Conservation (phyloP, 2,797 vertebrate species). For the Diglossa cyanea region DNA sequence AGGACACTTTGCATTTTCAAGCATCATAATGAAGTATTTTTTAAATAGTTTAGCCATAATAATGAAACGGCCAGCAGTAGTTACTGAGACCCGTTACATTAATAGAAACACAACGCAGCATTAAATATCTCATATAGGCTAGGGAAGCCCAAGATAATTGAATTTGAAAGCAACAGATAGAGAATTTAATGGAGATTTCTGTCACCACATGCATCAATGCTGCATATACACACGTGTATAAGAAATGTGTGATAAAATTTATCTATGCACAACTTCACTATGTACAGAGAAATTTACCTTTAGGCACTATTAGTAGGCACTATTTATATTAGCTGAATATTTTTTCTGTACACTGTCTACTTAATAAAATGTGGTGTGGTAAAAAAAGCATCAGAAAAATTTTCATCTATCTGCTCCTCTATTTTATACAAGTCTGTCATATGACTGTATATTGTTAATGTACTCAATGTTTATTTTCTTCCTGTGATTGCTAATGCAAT, state of each 20-base stretch:
- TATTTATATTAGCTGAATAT: neutral
- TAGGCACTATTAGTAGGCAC: neutral
- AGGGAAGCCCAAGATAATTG: neutral
- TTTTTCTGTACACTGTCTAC: neutral
- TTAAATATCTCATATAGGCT: rapidly evolving
- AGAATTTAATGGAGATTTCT: neutral
- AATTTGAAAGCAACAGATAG: neutral
- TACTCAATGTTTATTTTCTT: slow-evolving; percentile 31
- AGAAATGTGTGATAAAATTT: neutral
- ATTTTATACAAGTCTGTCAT: neutral
- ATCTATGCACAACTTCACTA: neutral
- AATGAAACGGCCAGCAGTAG: neutral
- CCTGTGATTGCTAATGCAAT: slow-evolving; percentile 27
- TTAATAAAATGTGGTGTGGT: neutral
- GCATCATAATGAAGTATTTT: neutral
- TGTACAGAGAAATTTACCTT: neutral
- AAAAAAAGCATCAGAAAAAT: neutral
- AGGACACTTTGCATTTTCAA: neutral
- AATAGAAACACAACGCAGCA: neutral
- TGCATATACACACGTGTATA: neutral
- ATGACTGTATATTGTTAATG: neutral
- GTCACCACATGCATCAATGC: neutral
- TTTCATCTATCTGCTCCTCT: neutral
- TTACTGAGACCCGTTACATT: neutral
- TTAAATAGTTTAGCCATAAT: neutral